Conservation (phyloP, 2,888 invertebrate genomes). For the Zaprionus lineosus region DNA sequence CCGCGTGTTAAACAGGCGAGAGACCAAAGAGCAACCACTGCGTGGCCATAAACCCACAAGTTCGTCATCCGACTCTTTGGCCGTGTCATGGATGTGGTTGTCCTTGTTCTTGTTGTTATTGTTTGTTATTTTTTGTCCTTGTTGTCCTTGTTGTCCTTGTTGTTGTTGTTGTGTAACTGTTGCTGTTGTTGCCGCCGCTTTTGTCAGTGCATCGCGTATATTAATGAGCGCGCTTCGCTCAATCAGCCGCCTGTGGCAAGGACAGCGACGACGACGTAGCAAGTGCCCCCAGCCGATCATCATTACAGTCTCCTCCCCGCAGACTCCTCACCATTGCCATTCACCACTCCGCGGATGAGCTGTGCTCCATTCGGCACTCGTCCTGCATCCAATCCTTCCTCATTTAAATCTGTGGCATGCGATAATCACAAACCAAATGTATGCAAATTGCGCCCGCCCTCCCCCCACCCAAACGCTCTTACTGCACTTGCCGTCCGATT, state of each 20-base stretch:
- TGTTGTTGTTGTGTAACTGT: conserved; percentile 7
- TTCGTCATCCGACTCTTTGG: conserved; percentile 52
- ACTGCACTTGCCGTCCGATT: conserved; percentile 57
- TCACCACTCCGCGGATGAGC: conserved; percentile 12
- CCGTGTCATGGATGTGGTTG: conserved; percentile 12
- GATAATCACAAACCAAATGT: conserved; percentile 71
- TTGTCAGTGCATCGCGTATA: conserved; percentile 44
- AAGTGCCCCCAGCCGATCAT: conserved; percentile 19
- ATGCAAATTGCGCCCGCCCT: conserved; percentile 68
- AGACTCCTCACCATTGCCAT: background rate
- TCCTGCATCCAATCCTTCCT: conserved; percentile 29
- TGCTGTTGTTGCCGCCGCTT: conserved; percentile 16
- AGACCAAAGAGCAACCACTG: conserved; percentile 40
- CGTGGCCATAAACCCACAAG: conserved; percentile 58
- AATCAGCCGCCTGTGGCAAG: conserved; percentile 52
- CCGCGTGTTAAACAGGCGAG: conserved; percentile 32
- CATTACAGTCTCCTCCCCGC: too few relatives aligned
- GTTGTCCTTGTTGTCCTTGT: conserved; percentile 24
- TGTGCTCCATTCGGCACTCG: conserved; percentile 1
- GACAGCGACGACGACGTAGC: conserved; percentile 4
- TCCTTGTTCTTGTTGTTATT: conserved; percentile 10
- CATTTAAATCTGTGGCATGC: conserved; percentile 69
- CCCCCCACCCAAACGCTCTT: too few relatives aligned
- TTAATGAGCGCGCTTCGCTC: conserved; percentile 63
- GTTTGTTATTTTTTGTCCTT: too few relatives aligned